These are phyloP conservation scores for Grantiella picta DNA, from an alignment of 2,113 vertebrate genomes.

Conservation along the genomic window DNA sequence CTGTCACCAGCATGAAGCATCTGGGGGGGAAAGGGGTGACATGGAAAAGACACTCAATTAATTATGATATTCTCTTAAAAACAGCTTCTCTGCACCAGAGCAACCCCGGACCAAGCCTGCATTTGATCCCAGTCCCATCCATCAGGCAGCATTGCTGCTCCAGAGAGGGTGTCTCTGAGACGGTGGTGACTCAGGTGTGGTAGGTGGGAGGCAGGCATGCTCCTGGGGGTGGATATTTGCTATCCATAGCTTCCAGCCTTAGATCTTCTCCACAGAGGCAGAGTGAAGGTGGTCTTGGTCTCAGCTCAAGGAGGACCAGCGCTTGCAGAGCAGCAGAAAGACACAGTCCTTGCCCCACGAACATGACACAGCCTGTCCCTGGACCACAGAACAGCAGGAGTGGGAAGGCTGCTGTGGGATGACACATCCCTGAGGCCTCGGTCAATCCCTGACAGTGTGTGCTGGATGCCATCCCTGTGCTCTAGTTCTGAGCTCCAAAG, in stretches of 20 bases:
- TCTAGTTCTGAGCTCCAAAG: neutral
- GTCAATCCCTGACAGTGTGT: rapidly evolving
- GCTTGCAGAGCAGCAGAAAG: neutral
- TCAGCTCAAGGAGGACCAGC: neutral
- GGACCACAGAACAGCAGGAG: rapidly evolving
- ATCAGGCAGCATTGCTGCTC: neutral
- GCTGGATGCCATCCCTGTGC: neutral
- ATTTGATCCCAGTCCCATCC: neutral
- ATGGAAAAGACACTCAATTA: neutral
- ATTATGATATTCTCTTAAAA: neutral
- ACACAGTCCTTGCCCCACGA: rapidly evolving
- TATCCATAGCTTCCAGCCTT: neutral
- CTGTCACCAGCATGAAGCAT: neutral
- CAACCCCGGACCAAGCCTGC: neutral
- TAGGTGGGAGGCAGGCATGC: neutral
- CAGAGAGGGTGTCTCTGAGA: rapidly evolving
- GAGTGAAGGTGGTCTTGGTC: neutral
- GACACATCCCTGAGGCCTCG: rapidly evolving
- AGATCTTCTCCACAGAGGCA: neutral
- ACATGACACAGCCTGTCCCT: neutral
- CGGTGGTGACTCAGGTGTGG: neutral
- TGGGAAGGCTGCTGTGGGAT: neutral
- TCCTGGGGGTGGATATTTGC: neutral
- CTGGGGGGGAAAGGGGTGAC: neutral
- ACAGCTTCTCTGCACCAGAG: neutral